Evolutionary conservation across 2,797 vertebrate genomes (phyloP), one percentile per base, ranked within the genome.

Genomic region (Rhinoraja longicauda): DNA sequence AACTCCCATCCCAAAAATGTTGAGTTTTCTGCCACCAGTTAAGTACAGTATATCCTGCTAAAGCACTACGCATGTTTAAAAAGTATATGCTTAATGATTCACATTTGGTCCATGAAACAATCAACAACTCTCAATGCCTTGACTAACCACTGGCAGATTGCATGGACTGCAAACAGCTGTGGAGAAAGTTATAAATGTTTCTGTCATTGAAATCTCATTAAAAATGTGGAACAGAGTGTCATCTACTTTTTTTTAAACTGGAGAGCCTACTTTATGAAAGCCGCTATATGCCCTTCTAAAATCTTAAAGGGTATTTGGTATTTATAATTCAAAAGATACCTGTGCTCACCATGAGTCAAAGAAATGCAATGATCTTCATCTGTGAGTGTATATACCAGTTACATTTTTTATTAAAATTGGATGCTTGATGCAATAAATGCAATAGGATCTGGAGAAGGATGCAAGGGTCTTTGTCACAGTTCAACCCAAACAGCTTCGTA

Each of bases 1-100:
- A 79, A 93, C 94, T 93, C 93, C 86, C 84, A 93, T 93, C 36
- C 36, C 10, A 6, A 45, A 91, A 64, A 29, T 19, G 36, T 45
- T 86, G 84, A 73, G 36, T 12, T 45, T 45, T 73, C 70, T 91
- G 39, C 90, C 36, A n/a, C 53, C 26, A 90, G 39, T 9, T 70
- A 90, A 72, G 32, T n/a, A 70, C 36, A 72, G 32, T n/a, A 70
- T 36, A 64, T 84, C 53, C 53, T 59, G 29, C 24, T 59, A 84
- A 84, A 84, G 81, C 6, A 67, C 62, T 21, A 67, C 67, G 59
- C 62, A 67, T 67, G 84, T 67, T 62, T 67, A 88, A 88, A 88
- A 62, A 88, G 67, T 88, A 17, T 88, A 67, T 88, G 62, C 59
- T 64, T 36, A 88, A 88, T 67, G n/a, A 17, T 36, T 67, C 59